These are phyloP conservation scores for Synergus japonicus DNA, from an alignment of 2,888 invertebrate genomes.

Conservation along the genomic window DNA sequence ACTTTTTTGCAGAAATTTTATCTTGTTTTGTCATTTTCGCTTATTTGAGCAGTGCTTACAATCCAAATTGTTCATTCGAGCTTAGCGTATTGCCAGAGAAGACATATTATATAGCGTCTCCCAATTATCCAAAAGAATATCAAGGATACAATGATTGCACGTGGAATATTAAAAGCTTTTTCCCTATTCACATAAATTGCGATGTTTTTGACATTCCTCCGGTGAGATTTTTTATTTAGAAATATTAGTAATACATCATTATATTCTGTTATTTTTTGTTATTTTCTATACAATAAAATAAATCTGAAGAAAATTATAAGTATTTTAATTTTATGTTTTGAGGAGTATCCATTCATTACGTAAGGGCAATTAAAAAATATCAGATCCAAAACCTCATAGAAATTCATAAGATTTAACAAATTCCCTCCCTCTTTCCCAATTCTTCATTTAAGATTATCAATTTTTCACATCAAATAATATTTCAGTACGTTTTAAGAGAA, in stretches of 20 bases:
- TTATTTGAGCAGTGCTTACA: conserved; percentile 65
- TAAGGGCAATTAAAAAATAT: no score
- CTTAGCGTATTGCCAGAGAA: conserved; percentile 74
- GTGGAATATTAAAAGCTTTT: conserved; percentile 79
- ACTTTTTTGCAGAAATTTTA: conserved; percentile 31
- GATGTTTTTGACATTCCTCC: conserved; percentile 34
- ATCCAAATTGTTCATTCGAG: conserved; percentile 77
- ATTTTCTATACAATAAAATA: no score
- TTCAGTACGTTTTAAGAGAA: no score
- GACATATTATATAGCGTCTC: conserved; percentile 78
- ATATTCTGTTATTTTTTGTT: neutral
- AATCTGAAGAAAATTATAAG: no score
- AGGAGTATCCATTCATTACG: no score
- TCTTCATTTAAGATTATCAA: no score
- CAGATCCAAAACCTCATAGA: no score
- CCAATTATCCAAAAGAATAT: conserved; percentile 79
- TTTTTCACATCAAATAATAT: no score
- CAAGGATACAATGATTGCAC: conserved; percentile 75
- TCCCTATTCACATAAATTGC: conserved; percentile 34
- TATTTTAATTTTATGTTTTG: no score
- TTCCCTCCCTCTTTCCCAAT: no score
- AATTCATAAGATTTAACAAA: no score
- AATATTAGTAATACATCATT: neutral
- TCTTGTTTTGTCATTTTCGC: conserved; percentile 65
- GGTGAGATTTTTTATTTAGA: conserved; percentile 26